Percentiles rank a stretch among this genome's conserved stretches.
Evolutionary conservation across 2,888 invertebrate genomes (phyloP).

Genomic region (Platycheirus albimanus): DNA sequence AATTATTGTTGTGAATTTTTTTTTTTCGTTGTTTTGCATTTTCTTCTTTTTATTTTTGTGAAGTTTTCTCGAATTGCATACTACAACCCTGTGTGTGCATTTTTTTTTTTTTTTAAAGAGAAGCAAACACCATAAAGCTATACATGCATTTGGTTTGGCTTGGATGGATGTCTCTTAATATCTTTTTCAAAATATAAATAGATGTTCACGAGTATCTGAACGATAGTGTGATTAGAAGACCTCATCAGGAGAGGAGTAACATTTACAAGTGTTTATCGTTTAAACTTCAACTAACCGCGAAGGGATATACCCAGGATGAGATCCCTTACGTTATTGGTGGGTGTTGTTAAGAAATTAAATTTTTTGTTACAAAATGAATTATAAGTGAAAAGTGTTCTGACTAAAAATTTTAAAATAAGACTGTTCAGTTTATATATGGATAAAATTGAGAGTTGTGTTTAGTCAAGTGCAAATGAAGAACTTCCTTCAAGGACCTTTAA

Average conservation of each 20-base stretch:
- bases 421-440: neutral
- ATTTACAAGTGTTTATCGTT: constrained; percentile 77
- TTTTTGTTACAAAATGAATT: neutral
- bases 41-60: constrained; percentile 41
- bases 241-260: constrained; percentile 80
- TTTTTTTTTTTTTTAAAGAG: constrained; percentile 53
- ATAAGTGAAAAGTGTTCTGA: constrained; percentile 28
- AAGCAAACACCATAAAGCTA: constrained; percentile 51
- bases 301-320: constrained; percentile 81
- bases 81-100: constrained; percentile 61
- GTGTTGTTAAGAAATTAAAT: constrained; percentile 75
- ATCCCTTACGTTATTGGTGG: constrained; percentile 83
- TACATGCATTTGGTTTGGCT: constrained; percentile 37
- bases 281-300: constrained; percentile 79
- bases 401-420: constrained; percentile 27
- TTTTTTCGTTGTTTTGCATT: constrained; percentile 50
- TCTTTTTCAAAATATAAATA: constrained; percentile 82
- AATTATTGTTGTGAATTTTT: constrained; percentile 49
- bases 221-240: constrained; percentile 82
- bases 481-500: no score
- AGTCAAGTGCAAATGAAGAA: neutral
- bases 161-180: constrained; percentile 50
- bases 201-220: constrained; percentile 81
- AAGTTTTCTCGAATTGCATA: constrained; percentile 64
- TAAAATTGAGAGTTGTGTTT: neutral